Evolutionary conservation across 2,888 invertebrate species (phyloP).

Genomic region (Crossocerus cetratus): DNA sequence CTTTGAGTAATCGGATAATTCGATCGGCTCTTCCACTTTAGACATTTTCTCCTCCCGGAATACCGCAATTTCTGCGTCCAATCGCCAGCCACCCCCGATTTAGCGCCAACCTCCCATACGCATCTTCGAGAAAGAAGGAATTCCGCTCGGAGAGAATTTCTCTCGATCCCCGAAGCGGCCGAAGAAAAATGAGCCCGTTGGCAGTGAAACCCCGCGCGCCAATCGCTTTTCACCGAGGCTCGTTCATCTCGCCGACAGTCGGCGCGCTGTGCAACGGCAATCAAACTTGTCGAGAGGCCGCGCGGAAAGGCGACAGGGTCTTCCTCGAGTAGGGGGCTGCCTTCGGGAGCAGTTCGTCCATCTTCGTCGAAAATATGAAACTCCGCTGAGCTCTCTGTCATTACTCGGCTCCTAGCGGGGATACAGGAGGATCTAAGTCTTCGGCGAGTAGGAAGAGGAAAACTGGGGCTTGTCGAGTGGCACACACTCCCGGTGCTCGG

Average conservation of each 20-base stretch:
- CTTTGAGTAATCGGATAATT: slow-evolving; percentile 1
- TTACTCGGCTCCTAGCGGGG: slow-evolving; percentile 36
- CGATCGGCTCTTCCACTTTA: not conserved
- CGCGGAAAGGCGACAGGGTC: slow-evolving; percentile 9
- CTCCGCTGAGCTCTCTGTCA: slow-evolving; percentile 42
- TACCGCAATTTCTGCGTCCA: too few relatives aligned
- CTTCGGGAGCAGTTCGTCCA: slow-evolving; percentile 18
- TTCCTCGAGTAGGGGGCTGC: slow-evolving; percentile 5
- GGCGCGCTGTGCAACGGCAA: slow-evolving; percentile 33
- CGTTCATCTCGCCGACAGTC: slow-evolving; percentile 35
- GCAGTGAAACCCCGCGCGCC: not conserved
- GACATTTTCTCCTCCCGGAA: not conserved
- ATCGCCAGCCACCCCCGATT: too few relatives aligned
- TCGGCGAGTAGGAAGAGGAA: too few relatives aligned
- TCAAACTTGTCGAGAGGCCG: slow-evolving; percentile 52
- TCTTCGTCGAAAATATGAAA: slow-evolving; percentile 51
- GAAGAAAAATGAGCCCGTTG: too few relatives aligned
- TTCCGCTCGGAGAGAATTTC: too few relatives aligned
- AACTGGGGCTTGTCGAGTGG: slow-evolving; percentile 17
- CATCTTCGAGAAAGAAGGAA: too few relatives aligned
- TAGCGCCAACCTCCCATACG: too few relatives aligned
- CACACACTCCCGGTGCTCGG: slow-evolving; percentile 28
- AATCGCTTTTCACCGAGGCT: slow-evolving; percentile 32
- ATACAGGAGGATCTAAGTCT: not conserved
- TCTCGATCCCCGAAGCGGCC: too few relatives aligned